phyloP scores from a whole-genome alignment of 2,113 vertebrate genomes.

The Apodemus sylvaticus region DNA sequence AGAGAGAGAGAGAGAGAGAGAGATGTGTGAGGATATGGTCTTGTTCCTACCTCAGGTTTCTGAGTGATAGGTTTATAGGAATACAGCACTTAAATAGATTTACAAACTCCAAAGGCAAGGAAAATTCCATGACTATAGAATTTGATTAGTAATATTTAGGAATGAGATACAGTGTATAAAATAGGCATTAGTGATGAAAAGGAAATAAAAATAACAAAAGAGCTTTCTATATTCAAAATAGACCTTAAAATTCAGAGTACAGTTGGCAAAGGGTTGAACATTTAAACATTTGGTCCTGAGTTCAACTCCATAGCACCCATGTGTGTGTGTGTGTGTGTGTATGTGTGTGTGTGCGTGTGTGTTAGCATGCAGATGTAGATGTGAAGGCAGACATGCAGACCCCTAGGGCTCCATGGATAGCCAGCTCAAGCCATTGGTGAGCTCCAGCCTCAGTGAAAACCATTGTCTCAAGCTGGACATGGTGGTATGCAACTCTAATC shows the following conservation, averaged over 20 bases:
- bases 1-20: not conserved
- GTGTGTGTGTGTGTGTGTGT: not conserved
- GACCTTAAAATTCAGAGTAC: not conserved
- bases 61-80: not conserved
- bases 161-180: not conserved
- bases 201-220: not conserved
- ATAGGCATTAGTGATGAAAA: not conserved
- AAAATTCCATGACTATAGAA: not conserved
- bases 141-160: not conserved
- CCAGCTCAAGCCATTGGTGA: not conserved
- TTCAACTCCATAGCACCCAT: not conserved
- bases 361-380: too few species aligned
- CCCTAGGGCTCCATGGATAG: not conserved
- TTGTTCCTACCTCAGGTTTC: not conserved
- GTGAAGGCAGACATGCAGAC: not conserved
- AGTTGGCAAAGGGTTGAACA: not conserved
- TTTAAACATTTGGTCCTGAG: not conserved
- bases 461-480: not conserved
- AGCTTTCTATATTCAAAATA: not conserved
- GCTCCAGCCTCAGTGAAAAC: not conserved
- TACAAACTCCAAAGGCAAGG: not conserved
- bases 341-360: not conserved
- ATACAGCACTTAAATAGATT: not conserved
- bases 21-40: not conserved
- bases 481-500: not conserved